Base-by-base conservation (phyloP, 1,140 invertebrate species). In the Holcopasites calliopsidis region DNA sequence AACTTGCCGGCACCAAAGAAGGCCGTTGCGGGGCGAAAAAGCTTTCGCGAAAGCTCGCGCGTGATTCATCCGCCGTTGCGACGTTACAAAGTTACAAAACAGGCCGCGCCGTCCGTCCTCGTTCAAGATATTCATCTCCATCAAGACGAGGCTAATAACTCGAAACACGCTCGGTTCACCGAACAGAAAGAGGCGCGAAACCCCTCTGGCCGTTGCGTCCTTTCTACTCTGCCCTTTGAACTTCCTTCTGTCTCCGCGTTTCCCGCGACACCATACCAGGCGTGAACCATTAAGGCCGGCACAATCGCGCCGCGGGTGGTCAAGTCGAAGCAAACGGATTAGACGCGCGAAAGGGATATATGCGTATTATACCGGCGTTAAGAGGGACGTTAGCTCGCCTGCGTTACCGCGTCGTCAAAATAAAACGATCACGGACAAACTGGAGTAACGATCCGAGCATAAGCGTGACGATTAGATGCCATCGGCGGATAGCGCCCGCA, bases 241-340 rank as follows among this genome's bases (percentile, higher is more conserved):
- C 72, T 69, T 68, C 40, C 21, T 16, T 40, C 28, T 64, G 11
- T 33, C 66, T 47, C 21, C 31, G n/a, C 7, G 16, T 68, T 69
- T 69, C 69, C 54, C 16, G 62, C 72, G 13, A 75, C 76, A 70
- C 70, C 33, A 64, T 44, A 18, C 70, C 71, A 42, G 71, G 77
- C 72, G 76, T 79, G 82, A 82, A 82, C 83, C 86, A 88, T 88
- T 85, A 85, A 80, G 71, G 54, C 52, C 68, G 69, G 74, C 70
- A 88, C 83, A 87, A 88, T 88, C 81, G 86, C 86, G 57, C 83
- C 57, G 73, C 87, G 83, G 87, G 87, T 82, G 87, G 83, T 77
- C 78, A 58, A n/a, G 57, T 49, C 31, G 50, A 21, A 49, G 28
- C 21, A 33, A 35, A 23, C 23, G 66, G 18, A 44, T 18, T 44